Evolutionary conservation across 1,140 invertebrate species (phyloP), one percentile per base, ranked within the genome.

Genomic region (Sarcophaga bullata): DNA sequence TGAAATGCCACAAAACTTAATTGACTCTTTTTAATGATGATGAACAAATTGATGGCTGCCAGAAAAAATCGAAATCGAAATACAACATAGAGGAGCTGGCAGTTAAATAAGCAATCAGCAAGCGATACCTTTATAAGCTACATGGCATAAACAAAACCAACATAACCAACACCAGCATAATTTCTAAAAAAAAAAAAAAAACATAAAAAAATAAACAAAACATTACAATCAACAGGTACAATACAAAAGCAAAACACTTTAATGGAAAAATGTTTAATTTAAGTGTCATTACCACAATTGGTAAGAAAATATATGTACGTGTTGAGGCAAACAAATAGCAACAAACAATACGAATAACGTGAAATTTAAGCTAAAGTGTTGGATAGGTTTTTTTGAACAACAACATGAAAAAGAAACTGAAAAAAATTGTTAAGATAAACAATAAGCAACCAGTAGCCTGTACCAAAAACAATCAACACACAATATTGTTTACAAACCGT

Each of bases 231-330:
- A 68, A 9, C 62, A 68, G 19, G 62, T 68, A 68, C 8, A 9
- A 58, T 37, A 37, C 25, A 37, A n/a, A n/a, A 37, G 25, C 25
- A 37, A 37, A 13, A 58, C n/a, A 58, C 54, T 4, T 9, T 8
- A 68, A 68, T 19, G 13, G 50, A 6, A 52, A 68, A 68, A 68
- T 8, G 10, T 17, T 68, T 68, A 68, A 68, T 68, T 19, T 68
- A 68, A 68, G 62, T 68, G 62, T 68, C 62, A 25, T 68, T 68
- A 68, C 62, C 62, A 68, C 62, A 68, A 68, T 68, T 68, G 62
- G 62, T 25, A 68, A 19, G 8, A 68, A 25, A 58, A 58, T 58
- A 58, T 58, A n/a, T n/a, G n/a, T n/a, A n/a, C n/a, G 54, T 58
- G 54, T 58, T 58, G 15, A 58, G 54, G 15, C 8, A n/a, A 58